phyloP scores from a whole-genome alignment of 1,140 invertebrate species.

The Drosophila nikananu region DNA sequence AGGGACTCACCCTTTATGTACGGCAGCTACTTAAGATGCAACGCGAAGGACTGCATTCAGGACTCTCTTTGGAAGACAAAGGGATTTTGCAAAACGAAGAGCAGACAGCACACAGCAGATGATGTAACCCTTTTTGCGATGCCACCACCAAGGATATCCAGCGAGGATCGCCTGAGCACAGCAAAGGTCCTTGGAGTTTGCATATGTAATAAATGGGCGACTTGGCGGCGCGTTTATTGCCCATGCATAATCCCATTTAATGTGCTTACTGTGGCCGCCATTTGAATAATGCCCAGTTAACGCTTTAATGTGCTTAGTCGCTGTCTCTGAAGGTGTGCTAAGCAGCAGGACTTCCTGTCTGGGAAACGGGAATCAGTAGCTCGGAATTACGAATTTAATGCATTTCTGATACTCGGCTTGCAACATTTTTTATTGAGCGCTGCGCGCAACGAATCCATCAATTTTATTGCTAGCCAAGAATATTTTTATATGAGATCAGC shows the following conservation, averaged over 20 bases:
- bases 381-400: conserved; percentile 31
- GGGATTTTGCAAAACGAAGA: conserved; percentile 44
- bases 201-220: conserved; percentile 44
- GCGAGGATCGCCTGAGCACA: conserved; percentile 13
- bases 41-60: conserved; percentile 1
- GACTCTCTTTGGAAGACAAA: conserved; percentile 21
- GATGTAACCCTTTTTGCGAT: conserved; percentile 29
- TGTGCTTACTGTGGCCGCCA: conserved; percentile 68
- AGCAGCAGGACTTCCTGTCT: conserved; percentile 51
- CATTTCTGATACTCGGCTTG: conserved; percentile 42
- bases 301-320: conserved; percentile 76
- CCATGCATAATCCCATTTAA: conserved; percentile 75
- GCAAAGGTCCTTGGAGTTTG: conserved; percentile 44
- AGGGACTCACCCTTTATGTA: conserved; percentile 33
- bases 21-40: conserved; percentile 62
- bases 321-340: conserved; percentile 20
- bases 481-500: conserved; percentile 65
- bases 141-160: conserved; percentile 1
- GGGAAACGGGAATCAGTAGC: conserved; percentile 5
- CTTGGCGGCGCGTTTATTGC: conserved; percentile 66
- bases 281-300: conserved; percentile 81
- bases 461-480: conserved; percentile 67
- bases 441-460: conserved; percentile 72
- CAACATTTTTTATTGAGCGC: conserved; percentile 50
- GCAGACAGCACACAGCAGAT: conserved; percentile 6